Evolutionary conservation across 2,888 invertebrate species (phyloP), one percentile per base, ranked within the genome.

Genomic region (Parnassius orleans): DNA sequence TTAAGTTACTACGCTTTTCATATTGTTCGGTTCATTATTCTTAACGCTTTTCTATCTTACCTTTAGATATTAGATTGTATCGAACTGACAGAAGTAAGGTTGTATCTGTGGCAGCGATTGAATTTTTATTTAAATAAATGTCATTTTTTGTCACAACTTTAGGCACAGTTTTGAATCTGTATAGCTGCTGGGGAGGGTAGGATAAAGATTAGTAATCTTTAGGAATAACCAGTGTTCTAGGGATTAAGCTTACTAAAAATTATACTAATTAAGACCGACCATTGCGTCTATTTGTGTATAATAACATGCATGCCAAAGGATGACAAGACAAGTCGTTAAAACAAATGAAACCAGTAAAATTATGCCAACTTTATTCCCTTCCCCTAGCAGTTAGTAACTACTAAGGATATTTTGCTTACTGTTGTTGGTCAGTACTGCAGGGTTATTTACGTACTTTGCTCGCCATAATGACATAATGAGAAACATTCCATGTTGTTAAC

Each of bases 21-120:
- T 89, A 86, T 90, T 89, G 90, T 86, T 88, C 87, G 77, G 86
- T 81, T 79, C 68, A 84, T 87, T 88, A 83, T 87, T 86, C 82
- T 77, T 55, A 61, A 66, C 59, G 66, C 68, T 54, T 63, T 55
- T 68, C 60, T 69, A 66, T 71, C 69, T 70, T 70, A 68, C 70
- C 68, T 67, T 69, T 70, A 73, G 70, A 64, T 69, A 68, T 66
- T 71, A 68, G 67, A 68, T 63, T 68, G 63, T 65, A 68, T 66
- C 63, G 55, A 65, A 66, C 67, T 69, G 67, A 68, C 67, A 69
- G 64, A 66, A 68, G 65, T 69, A 65, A 68, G 65, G 64, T 69
- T 67, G 65, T 68, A 52, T 71, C 70, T 69, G 70, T 71, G 70
- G 66, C 69, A 72, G 73, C 69, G 67, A 65, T 66, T 66, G 65